Percentiles rank a stretch among this genome's conserved stretches.
These are phyloP conservation scores for Macrotrachela quadricornifera DNA, from an alignment of 1,140 invertebrate species.

Conservation along the genomic window DNA sequence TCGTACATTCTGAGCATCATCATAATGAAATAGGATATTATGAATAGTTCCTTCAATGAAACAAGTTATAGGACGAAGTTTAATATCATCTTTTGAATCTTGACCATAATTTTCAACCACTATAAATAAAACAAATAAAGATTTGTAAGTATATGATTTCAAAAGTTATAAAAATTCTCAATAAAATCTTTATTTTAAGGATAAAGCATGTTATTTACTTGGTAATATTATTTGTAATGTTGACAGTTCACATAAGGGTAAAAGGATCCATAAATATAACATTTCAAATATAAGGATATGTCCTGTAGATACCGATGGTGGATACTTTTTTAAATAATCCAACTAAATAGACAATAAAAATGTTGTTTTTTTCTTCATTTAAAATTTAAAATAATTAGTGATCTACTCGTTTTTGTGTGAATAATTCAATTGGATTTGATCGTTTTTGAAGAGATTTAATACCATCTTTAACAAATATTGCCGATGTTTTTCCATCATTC, in stretches of 20 bases:
- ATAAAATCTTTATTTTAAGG: background rate
- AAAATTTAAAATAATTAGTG: background rate
- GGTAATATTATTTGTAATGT: conserved; percentile 31
- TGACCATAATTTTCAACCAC: background rate
- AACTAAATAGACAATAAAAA: conserved; percentile 14
- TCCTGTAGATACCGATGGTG: conserved; percentile 13
- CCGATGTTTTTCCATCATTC: conserved; percentile 28
- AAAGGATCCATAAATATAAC: conserved; percentile 48
- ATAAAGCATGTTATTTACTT: background rate
- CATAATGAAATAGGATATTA: conserved; percentile 18
- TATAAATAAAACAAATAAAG: too few relatives aligned
- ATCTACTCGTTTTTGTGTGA: conserved; percentile 22
- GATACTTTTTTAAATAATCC: conserved; percentile 20
- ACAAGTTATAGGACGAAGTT: conserved; percentile 21
- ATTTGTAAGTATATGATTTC: too few relatives aligned
- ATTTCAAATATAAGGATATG: conserved; percentile 45
- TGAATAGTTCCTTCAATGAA: conserved; percentile 24
- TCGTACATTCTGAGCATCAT: conserved; percentile 20
- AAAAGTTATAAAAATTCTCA: background rate
- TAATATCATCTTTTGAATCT: conserved; percentile 13
- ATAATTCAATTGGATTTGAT: conserved; percentile 28
- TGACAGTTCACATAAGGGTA: conserved; percentile 38
- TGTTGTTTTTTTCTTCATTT: conserved; percentile 8
- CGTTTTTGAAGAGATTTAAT: conserved; percentile 19
- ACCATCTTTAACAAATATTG: conserved; percentile 28